phyloP scores from a whole-genome alignment of 1,140 invertebrate genomes.

The Macrobrachium nipponense region DNA sequence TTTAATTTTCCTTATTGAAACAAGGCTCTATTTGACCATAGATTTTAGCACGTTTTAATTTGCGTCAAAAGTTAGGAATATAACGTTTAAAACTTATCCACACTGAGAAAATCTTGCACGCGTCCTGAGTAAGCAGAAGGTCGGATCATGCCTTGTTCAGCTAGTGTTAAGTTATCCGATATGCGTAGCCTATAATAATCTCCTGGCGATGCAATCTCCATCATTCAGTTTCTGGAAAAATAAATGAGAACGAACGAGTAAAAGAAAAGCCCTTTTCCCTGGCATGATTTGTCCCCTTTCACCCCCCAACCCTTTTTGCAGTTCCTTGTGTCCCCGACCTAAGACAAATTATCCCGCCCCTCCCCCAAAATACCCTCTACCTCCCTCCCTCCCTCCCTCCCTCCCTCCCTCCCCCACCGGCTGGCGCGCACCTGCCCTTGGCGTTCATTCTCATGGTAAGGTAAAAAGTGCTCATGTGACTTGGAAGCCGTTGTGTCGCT shows the following conservation, averaged over 20 bases:
- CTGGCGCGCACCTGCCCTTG: conserved; percentile 15
- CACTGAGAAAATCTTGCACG: too few relatives aligned
- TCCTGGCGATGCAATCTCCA: too few relatives aligned
- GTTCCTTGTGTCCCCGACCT: conserved; percentile 11
- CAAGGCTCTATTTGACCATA: too few relatives aligned
- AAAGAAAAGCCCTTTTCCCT: not conserved
- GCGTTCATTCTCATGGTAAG: conserved; percentile 4
- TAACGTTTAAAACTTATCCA: too few relatives aligned
- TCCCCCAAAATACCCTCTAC: not conserved
- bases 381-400: conserved; percentile 3
- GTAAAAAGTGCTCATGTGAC: too few relatives aligned
- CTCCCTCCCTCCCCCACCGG: conserved; percentile 8
- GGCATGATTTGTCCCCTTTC: conserved; percentile 2
- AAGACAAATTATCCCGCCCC: not conserved
- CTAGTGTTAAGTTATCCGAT: not conserved
- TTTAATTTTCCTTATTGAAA: too few relatives aligned
- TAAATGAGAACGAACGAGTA: not conserved
- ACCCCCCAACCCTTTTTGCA: conserved; percentile 19
- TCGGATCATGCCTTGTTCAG: too few relatives aligned
- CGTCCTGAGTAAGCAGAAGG: too few relatives aligned
- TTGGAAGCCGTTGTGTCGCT: too few relatives aligned
- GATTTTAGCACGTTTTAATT: too few relatives aligned
- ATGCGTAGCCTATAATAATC: too few relatives aligned
- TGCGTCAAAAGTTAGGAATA: too few relatives aligned
- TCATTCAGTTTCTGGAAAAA: not conserved